These are phyloP conservation scores for Sthenelais limicola DNA, from an alignment of 2,888 invertebrate species.

Conservation along the genomic window DNA sequence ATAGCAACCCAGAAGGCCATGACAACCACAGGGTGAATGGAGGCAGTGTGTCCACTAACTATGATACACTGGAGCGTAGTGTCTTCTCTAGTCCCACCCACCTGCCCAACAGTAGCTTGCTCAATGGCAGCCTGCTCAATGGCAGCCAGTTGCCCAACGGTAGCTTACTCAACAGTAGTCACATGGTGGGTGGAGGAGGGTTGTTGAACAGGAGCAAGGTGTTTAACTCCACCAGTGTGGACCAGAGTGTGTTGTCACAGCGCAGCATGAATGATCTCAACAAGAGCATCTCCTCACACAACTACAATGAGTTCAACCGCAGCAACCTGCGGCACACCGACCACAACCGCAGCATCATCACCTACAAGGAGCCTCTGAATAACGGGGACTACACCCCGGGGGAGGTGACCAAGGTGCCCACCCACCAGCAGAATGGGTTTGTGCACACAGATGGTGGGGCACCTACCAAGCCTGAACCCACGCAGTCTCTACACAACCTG, in stretches of 20 bases:
- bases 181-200: too few relatives aligned
- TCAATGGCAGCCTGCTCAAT: too few relatives aligned
- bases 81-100: neutral
- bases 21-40: neutral
- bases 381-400: neutral
- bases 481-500: neutral
- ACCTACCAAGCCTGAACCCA: neutral
- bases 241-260: constrained; percentile 16
- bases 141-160: neutral
- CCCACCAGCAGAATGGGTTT: constrained; percentile 42
- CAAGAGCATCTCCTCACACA: constrained; percentile 7
- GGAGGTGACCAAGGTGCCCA: constrained; percentile 21
- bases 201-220: constrained; percentile 18
- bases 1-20: constrained; percentile 7
- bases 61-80: constrained; percentile 19
- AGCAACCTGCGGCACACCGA: constrained; percentile 9
- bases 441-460: constrained; percentile 11
- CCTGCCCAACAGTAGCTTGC: neutral
- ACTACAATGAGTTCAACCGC: constrained; percentile 27
- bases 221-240: constrained; percentile 7
- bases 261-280: constrained; percentile 22
- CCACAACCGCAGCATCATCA: neutral
- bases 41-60: constrained; percentile 19
- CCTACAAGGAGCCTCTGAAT: constrained; percentile 12
- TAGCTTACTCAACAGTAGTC: neutral